Evolutionary conservation across 2,797 vertebrate genomes (phyloP).

Genomic region (Sebastes paucispinis): DNA sequence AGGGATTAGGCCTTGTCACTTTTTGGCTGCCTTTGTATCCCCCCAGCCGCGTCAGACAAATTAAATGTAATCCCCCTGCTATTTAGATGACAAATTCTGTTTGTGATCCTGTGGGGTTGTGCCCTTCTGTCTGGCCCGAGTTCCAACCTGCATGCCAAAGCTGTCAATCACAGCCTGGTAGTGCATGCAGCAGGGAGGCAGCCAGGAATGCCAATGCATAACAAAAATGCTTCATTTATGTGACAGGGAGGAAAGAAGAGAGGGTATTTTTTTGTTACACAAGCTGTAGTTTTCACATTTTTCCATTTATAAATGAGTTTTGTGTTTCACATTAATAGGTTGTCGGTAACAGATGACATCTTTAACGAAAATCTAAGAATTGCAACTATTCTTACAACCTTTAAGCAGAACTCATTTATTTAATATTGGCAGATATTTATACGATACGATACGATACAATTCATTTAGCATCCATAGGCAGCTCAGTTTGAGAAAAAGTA

Average conservation of each 20-base stretch:
- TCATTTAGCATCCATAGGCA: too few relatives aligned
- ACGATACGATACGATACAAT: too few relatives aligned
- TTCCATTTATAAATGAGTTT: conserved; percentile 23
- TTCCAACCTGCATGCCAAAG: conserved; percentile 70
- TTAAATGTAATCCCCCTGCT: conserved; percentile 76
- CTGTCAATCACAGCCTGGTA: conserved; percentile 74
- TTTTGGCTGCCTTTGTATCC: conserved; percentile 72
- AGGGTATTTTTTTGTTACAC: conserved; percentile 18
- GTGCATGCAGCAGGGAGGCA: conserved; percentile 37
- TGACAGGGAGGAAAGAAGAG: conserved; percentile 26
- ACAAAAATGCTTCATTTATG: conserved; percentile 64
- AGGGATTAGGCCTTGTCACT: conserved; percentile 76
- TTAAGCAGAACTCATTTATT: background rate
- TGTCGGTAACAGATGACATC: conserved; percentile 2
- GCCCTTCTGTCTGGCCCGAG: conserved; percentile 59
- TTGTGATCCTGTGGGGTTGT: conserved; percentile 70
- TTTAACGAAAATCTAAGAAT: background rate
- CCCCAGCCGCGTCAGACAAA: conserved; percentile 70
- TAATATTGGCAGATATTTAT: background rate
- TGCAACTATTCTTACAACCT: background rate
- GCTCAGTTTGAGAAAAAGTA: too few relatives aligned
- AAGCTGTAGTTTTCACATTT: conserved; percentile 25
- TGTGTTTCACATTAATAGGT: conserved; percentile 7
- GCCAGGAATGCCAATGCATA: conserved; percentile 59
- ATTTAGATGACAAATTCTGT: conserved; percentile 81